These are phyloP conservation scores for Fistularia tabacaria DNA, from an alignment of 2,797 vertebrate genomes.

Conservation along the genomic window DNA sequence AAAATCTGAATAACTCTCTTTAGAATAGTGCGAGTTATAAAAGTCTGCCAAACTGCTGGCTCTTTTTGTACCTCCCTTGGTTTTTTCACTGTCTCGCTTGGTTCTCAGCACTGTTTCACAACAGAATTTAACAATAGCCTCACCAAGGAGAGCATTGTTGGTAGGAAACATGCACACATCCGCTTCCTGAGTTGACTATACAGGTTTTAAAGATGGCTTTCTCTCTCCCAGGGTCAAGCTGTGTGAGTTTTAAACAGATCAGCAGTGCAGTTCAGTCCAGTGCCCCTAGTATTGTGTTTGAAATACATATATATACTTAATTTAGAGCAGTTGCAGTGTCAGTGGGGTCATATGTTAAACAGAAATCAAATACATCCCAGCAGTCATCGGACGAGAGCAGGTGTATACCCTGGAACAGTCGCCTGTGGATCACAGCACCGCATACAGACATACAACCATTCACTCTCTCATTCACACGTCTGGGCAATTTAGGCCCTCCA, in stretches of 20 bases:
- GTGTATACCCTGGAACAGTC: no score
- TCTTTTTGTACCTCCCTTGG: conserved; percentile 9
- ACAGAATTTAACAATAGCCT: conserved; percentile 49
- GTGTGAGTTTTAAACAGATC: conserved; percentile 27
- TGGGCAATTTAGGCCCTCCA: no score
- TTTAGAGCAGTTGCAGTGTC: neutral
- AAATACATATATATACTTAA: neutral
- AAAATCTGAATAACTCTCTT: conserved; percentile 11
- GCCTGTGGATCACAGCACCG: no score
- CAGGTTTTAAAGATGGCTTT: conserved; percentile 12
- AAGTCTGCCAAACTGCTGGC: neutral
- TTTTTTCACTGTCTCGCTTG: conserved; percentile 12
- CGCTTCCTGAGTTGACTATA: conserved; percentile 54
- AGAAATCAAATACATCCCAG: no score
- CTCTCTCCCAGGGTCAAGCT: conserved; percentile 13
- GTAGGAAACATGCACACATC: conserved; percentile 59
- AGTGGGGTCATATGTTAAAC: no score
- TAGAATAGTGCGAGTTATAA: conserved; percentile 14
- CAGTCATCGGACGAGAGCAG: no score
- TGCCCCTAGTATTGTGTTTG: neutral
- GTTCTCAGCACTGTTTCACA: conserved; percentile 19
- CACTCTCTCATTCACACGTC: no score
- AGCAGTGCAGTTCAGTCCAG: neutral
- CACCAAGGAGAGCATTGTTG: conserved; percentile 24
- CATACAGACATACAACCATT: no score